Base-by-base conservation (phyloP, 1,140 invertebrate genomes). In the Sarcophaga peregrina region DNA sequence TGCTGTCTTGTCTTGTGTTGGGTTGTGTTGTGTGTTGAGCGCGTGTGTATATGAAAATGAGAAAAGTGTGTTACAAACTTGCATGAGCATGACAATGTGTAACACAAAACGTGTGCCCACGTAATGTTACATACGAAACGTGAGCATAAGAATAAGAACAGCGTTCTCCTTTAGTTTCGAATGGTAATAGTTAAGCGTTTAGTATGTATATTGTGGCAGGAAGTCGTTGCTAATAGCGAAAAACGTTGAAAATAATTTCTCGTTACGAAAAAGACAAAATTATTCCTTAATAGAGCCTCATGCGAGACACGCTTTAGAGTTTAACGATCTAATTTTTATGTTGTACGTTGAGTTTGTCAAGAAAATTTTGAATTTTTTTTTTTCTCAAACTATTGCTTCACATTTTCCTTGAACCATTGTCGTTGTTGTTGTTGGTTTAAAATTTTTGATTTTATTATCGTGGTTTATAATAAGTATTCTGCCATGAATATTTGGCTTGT, bases 51-150 rank as follows among this genome's bases (percentile, higher is more conserved):
- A 37, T 4, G 25, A 2, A 50, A 78, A 78, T 15, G 75, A 78
- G 75, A 20, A 78, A 78, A 78, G 47, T 78, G 37, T 78, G 75
- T 78, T 78, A 78, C 75, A 78, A 78, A 78, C 47, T 78, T 78
- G 75, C 75, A 78, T 78, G 75, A 78, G 75, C 75, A 50, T 78
- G 75, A 78, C 75, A 78, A 78, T 78, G 75, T 48, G 75, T 78
- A 78, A 78, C 75, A 78, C 75, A 78, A 50, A 78, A 78, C 75
- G 75, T 78, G 75, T 50, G 50, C 48, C n/a, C 75, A 78, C 75
- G 75, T 78, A 47, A 17, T 9, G 20, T 8, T 68, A 68, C 62
- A 68, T 68, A 68, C n/a, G 17, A 68, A 68, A 68, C 62, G 62
- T 68, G 62, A 68, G 62, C 25, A 37, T 37, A 37, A 37, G 25